Percentiles rank a stretch among this genome's conserved stretches.
phyloP scores from a whole-genome alignment of 2,888 invertebrate genomes.

The Yponomeuta evonymella region DNA sequence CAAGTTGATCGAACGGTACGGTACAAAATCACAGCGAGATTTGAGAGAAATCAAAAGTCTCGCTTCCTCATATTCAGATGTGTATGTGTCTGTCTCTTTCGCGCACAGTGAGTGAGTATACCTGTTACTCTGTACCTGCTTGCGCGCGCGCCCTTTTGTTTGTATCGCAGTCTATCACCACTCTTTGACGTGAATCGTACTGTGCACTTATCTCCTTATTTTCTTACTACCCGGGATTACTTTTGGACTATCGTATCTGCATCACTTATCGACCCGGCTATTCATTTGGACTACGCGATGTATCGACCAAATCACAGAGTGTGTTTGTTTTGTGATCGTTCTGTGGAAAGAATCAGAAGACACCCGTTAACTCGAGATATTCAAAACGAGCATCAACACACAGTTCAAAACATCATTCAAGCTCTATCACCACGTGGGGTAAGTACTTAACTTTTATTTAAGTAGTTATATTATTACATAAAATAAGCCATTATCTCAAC shows the following conservation, averaged over 20 bases:
- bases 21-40: not conserved
- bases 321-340: conserved; percentile 18
- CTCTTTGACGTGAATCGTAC: conserved; percentile 17
- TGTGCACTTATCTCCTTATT: conserved; percentile 18
- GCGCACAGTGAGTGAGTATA: conserved; percentile 7
- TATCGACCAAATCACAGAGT: conserved; percentile 18
- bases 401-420: conserved; percentile 19
- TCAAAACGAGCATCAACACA: conserved; percentile 17
- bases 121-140: not conserved
- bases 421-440: conserved; percentile 18
- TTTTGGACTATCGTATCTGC: conserved; percentile 17
- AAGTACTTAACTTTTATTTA: conserved; percentile 12
- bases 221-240: conserved; percentile 18
- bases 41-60: conserved; percentile 10
- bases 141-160: conserved; percentile 16
- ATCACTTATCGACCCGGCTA: conserved; percentile 16
- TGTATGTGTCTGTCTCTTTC: conserved; percentile 15
- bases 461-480: conserved; percentile 17
- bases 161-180: conserved; percentile 13
- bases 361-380: conserved; percentile 17
- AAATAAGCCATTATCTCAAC: conserved; percentile 18
- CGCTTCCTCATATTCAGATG: conserved; percentile 10
- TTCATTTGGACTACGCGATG: conserved; percentile 18
- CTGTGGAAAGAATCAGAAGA: conserved; percentile 18
- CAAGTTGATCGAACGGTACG: not conserved